A percentile compares a stretch with the other conserved stretches of the same genome.
Conservation (phyloP, 2,888 invertebrate species). For the Microctonus brassicae region DNA sequence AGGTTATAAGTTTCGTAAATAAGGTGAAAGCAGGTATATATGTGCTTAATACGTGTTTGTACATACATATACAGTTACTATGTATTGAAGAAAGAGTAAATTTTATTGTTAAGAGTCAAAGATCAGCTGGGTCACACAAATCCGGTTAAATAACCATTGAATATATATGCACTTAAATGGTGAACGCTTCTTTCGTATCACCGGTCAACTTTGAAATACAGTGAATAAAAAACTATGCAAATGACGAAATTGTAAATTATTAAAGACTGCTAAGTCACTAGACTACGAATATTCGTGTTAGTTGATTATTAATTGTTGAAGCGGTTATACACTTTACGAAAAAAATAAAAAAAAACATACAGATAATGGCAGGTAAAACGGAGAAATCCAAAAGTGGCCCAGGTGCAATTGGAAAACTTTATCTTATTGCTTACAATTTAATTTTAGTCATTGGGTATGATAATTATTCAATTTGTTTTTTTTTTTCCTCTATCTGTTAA, state of each 20-base stretch:
- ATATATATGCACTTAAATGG: background rate
- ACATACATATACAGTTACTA: background rate
- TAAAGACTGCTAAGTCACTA: slow-evolving; percentile 25
- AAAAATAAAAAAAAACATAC: background rate
- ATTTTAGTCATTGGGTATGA: slow-evolving; percentile 82
- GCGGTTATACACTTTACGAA: slow-evolving; percentile 10
- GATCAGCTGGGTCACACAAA: background rate
- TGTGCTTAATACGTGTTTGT: no score
- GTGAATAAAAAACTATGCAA: slow-evolving; percentile 7
- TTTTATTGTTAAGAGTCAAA: background rate
- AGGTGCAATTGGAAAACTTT: slow-evolving; percentile 73
- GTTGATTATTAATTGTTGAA: background rate
- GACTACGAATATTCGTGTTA: background rate
- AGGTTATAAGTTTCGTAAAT: background rate
- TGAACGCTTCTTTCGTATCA: background rate
- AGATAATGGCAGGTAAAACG: slow-evolving; percentile 57
- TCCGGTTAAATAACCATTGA: background rate
- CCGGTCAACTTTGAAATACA: background rate
- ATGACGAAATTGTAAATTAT: background rate
- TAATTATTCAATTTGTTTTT: slow-evolving; percentile 13
- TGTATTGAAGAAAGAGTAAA: background rate
- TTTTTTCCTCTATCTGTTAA: background rate
- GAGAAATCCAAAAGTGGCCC: slow-evolving; percentile 52
- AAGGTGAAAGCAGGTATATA: no score
- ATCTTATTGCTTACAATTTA: slow-evolving; percentile 80